Evolutionary conservation across 2,797 vertebrate species (phyloP), one percentile per base, ranked within the genome.

Genomic region (Characodon lateralis): DNA sequence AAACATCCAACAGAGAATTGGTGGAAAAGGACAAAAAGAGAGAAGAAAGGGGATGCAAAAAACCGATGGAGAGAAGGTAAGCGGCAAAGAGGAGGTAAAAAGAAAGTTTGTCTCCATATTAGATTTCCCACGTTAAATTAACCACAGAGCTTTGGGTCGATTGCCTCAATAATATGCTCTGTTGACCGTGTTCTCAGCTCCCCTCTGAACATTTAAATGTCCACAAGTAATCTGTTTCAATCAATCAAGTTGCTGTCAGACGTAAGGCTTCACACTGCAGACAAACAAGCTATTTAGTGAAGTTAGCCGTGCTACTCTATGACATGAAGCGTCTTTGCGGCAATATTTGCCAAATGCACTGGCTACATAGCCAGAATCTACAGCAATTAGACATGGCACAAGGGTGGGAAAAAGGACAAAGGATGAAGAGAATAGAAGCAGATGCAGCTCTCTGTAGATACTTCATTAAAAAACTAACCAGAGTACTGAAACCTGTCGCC

Each of bases 141-240:
- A 91, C 83, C 79, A 53, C 61, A 72, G 80, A 82, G 78, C 78
- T 80, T 78, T 79, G 5, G 74, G 87, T 91, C 78, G 78, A 91
- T 91, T 79, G 78, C 78, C 84, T 90, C 86, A 90, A 91, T 92
- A 90, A 93, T 93, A 76, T 85, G 91, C 88, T 92, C 87, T 78
- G 91, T 77, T 84, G 86, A 83, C 76, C 71, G 35, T 90, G 88
- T 87, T 89, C 85, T 85, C 80, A 65, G 77, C 76, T 89, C 83
- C 73, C 76, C 65, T 75, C 82, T 77, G 77, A 83, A 89, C 88
- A 90, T 87, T 88, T 89, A 79, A n/a, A 83, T 84, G 85, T 93
- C 85, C 88, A 81, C 78, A 83, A 66, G 88, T 87, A 84, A 91
- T 93, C 89, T 85, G 89, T 92, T 88, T 83, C 46, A 28, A 91